phyloP scores from a whole-genome alignment of 1,140 invertebrate genomes.

The Zaprionus gabonicus region DNA sequence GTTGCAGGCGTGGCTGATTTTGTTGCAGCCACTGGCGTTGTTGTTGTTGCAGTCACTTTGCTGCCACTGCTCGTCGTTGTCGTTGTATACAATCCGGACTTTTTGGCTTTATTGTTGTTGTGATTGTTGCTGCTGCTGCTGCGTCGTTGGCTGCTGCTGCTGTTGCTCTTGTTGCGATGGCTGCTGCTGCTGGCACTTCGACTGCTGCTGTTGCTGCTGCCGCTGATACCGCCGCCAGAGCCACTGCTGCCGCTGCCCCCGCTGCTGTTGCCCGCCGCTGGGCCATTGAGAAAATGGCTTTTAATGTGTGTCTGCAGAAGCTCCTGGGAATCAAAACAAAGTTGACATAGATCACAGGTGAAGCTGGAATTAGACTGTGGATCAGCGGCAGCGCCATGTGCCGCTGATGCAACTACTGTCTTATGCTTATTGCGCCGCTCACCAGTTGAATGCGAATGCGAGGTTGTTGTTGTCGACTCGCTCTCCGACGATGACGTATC shows the following conservation, averaged over 20 bases:
- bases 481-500: slow-evolving; percentile 64
- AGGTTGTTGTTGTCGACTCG: slow-evolving; percentile 63
- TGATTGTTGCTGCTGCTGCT: slow-evolving; percentile 21
- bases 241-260: slow-evolving; percentile 1
- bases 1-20: slow-evolving; percentile 4
- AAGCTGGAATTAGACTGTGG: slow-evolving; percentile 62
- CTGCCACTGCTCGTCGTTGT: background rate
- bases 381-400: slow-evolving; percentile 48
- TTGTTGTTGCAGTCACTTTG: slow-evolving; percentile 11
- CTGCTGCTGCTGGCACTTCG: background rate
- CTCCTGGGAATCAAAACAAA: slow-evolving; percentile 82
- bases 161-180: slow-evolving; percentile 2
- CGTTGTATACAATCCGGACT: slow-evolving; percentile 10
- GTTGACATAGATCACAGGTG: slow-evolving; percentile 83
- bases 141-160: background rate
- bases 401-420: slow-evolving; percentile 30
- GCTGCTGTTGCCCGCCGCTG: slow-evolving; percentile 33
- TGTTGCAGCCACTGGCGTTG: background rate
- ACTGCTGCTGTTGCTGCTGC: background rate
- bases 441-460: slow-evolving; percentile 72
- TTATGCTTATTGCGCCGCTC: slow-evolving; percentile 61
- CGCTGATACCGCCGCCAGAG: background rate
- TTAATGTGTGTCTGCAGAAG: slow-evolving; percentile 82
- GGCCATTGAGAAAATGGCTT: slow-evolving; percentile 81
- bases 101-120: slow-evolving; percentile 30